Evolutionary conservation across 2,113 vertebrate species (phyloP), one percentile per base, ranked within the genome.

Genomic region (Ammospiza nelsoni): DNA sequence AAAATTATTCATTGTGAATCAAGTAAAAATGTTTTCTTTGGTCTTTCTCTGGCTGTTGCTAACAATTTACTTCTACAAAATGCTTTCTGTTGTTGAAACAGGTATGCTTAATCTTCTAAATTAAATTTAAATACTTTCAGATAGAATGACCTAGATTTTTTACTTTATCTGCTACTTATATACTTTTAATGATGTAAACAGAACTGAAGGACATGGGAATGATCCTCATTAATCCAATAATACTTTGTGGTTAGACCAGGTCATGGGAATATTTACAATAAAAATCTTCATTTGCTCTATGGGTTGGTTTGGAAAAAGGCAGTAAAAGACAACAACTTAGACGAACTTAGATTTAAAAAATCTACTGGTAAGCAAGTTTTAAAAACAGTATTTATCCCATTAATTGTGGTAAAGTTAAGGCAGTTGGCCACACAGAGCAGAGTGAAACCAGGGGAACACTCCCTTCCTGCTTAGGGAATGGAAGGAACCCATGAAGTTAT

Each of bases 1-100:
- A 94, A 83, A 97, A 93, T 78, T 88, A 86, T 90, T 93, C 68
- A 75, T 35, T 52, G 48, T 65, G 79, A 90, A 63, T 72, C 39
- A 66, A 81, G 57, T 78, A 33, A 84, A 94, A 96, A 74, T 75
- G 16, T 77, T 92, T 88, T 87, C 61, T 92, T 93, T 95, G 59
- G 63, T 79, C 43, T 91, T 90, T 83, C 59, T 79, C 17, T 91
- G 72, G 59, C 52, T 86, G 33, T 37, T 84, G 63, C 76, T 84
- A 86, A 88, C 51, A 77, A 89, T 84, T 89, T 51, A 77, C 63
- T 72, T 39, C 48, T 71, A 57, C 28, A 74, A 84, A 94, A 88
- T 61, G 25, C 6, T 93, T 96, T 76, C 72, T 93, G 33, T 77
- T 92, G 17, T 81, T 84, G 61, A 84, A 94, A 80, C 65, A 86